phyloP scores from a whole-genome alignment of 2,113 vertebrate genomes.

The Pelecanus crispus region DNA sequence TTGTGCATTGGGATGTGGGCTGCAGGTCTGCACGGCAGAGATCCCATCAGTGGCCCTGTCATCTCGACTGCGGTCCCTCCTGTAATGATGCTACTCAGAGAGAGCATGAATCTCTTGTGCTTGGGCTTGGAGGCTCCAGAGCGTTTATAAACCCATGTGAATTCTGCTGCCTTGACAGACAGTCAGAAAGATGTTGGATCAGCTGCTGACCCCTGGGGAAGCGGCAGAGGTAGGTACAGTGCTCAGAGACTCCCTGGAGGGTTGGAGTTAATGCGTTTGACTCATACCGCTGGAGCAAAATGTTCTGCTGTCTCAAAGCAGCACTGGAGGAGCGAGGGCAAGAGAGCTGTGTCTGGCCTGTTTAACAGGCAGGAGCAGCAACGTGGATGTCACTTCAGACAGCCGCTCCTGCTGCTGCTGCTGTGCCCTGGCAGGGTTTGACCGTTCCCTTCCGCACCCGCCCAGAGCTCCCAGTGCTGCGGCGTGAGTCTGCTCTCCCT shows the following conservation, averaged over 20 bases:
- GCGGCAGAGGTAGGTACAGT: not conserved
- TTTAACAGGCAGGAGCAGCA: not conserved
- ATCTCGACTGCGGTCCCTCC: accelerated
- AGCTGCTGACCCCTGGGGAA: not conserved
- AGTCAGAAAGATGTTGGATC: not conserved
- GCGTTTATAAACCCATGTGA: not conserved
- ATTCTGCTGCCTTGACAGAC: not conserved
- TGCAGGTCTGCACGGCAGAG: not conserved
- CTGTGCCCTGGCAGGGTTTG: accelerated
- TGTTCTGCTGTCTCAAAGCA: not conserved
- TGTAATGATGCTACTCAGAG: not conserved
- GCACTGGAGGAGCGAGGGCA: not conserved
- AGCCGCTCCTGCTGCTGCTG: not conserved
- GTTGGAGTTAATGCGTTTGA: not conserved
- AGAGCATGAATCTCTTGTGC: not conserved
- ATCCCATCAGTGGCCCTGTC: not conserved
- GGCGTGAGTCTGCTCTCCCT: not conserved
- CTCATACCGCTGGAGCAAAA: not conserved
- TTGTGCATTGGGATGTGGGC: not conserved
- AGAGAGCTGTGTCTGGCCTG: not conserved
- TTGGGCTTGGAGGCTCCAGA: accelerated
- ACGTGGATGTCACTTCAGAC: not conserved
- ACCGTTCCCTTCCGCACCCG: not conserved
- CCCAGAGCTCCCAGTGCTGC: not conserved
- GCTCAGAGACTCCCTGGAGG: not conserved